phyloP scores from a whole-genome alignment of 2,888 invertebrate species.

The Dolichomitus sp. region DNA sequence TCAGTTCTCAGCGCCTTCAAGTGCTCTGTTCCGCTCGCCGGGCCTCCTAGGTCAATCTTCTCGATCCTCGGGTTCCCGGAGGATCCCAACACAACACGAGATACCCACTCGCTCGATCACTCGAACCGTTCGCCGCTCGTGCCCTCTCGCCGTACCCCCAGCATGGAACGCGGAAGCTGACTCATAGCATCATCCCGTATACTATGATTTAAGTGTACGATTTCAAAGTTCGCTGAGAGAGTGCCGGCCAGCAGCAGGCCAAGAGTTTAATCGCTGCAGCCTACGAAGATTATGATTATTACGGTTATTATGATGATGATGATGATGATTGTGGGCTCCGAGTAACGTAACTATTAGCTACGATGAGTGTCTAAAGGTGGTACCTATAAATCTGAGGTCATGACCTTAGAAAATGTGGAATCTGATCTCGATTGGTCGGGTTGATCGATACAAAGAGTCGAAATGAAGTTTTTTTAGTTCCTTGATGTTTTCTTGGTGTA shows the following conservation, averaged over 20 bases:
- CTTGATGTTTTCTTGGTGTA: not conserved
- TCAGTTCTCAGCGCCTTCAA: constrained; percentile 11
- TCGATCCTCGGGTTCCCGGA: constrained; percentile 51
- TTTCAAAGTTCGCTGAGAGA: constrained; percentile 61
- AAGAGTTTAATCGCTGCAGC: constrained; percentile 66
- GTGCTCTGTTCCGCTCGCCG: constrained; percentile 23
- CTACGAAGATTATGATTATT: constrained; percentile 36
- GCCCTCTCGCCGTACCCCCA: constrained; percentile 40
- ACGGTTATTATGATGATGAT: constrained; percentile 46
- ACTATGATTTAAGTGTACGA: constrained; percentile 65
- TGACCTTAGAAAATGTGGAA: constrained; percentile 44
- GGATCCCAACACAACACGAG: constrained; percentile 55
- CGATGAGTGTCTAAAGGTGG: constrained; percentile 52
- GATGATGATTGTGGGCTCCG: constrained; percentile 47
- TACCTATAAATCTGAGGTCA: constrained; percentile 48
- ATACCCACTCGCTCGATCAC: constrained; percentile 54
- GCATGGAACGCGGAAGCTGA: constrained; percentile 66
- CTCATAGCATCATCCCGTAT: constrained; percentile 47
- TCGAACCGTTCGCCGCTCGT: constrained; percentile 51
- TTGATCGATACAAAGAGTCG: not conserved
- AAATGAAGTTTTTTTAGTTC: not conserved
- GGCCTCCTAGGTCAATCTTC: constrained; percentile 38
- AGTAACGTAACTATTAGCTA: constrained; percentile 60
- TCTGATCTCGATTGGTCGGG: constrained; percentile 40
- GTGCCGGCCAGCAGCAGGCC: constrained; percentile 48